phyloP scores from a whole-genome alignment of 2,797 vertebrate species.

The Echeneis naucrates region DNA sequence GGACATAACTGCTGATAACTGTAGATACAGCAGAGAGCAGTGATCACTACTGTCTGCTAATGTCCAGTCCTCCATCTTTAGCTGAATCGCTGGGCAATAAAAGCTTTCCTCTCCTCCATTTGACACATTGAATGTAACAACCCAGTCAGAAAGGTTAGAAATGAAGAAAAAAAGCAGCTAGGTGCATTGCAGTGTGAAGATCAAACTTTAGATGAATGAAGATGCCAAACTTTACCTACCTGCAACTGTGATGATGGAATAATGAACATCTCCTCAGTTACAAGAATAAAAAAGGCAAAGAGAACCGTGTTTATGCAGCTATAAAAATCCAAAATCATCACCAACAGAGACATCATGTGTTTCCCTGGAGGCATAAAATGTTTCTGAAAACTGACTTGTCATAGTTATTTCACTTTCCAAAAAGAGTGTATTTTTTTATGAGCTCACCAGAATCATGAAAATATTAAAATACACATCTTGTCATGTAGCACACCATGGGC shows the following conservation, averaged over 20 bases:
- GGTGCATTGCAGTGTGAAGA: background rate
- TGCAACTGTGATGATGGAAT: background rate
- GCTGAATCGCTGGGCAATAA: conserved; percentile 13
- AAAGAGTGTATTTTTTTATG: too few relatives aligned
- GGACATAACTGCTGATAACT: conserved; percentile 16
- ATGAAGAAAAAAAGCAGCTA: conserved; percentile 15
- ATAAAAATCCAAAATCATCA: background rate
- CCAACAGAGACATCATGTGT: background rate
- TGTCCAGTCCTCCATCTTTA: conserved; percentile 2
- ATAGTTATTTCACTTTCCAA: too few relatives aligned
- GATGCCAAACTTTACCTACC: background rate
- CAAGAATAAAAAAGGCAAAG: background rate
- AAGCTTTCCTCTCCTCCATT: conserved; percentile 13
- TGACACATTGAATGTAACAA: conserved; percentile 32
- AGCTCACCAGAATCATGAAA: too few relatives aligned
- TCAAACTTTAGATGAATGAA: conserved; percentile 19
- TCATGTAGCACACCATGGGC: too few relatives aligned
- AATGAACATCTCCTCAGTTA: background rate
- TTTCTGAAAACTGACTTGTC: too few relatives aligned
- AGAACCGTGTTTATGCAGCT: background rate
- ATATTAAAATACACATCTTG: too few relatives aligned
- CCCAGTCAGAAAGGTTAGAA: conserved; percentile 30
- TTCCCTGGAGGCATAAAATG: background rate
- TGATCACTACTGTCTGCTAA: background rate
- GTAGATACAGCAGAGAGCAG: background rate